Base-by-base conservation (phyloP, 2,797 vertebrate genomes). In the Acipenser transmontanus region DNA sequence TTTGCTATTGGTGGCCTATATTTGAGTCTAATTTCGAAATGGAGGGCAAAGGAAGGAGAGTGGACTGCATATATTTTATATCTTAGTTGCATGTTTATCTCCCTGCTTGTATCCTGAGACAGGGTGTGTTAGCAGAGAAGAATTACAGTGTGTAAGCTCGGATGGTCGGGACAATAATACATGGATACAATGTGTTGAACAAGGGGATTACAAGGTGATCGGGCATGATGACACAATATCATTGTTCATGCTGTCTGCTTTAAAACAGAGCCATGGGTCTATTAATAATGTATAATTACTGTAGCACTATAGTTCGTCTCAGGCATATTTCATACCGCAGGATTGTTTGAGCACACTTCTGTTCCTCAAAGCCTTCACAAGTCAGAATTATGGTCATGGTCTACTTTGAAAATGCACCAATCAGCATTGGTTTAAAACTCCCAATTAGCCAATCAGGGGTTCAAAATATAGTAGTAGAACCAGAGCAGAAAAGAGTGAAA, bases 241-340 rank as follows among this genome's bases (percentile, higher is more conserved):
- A 63, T 14, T 17, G 48, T 56, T 66, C 61, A 17, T 20, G 14
- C 3, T 34, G 14, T 61, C 60, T 61, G 17, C 66, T 52, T 50
- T 60, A 61, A 64, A 70, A 69, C 59, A 68, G 59, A 8, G 11
- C 51, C 65, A 69, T 54, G 11, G 20, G 52, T 9, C 47, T 63
- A 65, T 75, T 61, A 72, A 77, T 75, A 72, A 73, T 71, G 68
- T 57, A 77, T 63, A 52, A 50, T 51, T 10, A 49, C 56, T 54
- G 62, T 2, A 20, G 1, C 20, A 20, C 61, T 50, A 66, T 62
- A 71, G 67, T 48, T 54, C 51, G 57, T 62, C 61, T 20, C 47
- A 59, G 50, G 66, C 49, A 61, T 68, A 68, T 73, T 68, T 66
- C 59, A 57, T 73, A 65, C 62, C n/a, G n/a, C n/a, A n/a, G n/a